Conservation (phyloP, 1,140 invertebrate genomes). For the Drosophila yakuba region DNA sequence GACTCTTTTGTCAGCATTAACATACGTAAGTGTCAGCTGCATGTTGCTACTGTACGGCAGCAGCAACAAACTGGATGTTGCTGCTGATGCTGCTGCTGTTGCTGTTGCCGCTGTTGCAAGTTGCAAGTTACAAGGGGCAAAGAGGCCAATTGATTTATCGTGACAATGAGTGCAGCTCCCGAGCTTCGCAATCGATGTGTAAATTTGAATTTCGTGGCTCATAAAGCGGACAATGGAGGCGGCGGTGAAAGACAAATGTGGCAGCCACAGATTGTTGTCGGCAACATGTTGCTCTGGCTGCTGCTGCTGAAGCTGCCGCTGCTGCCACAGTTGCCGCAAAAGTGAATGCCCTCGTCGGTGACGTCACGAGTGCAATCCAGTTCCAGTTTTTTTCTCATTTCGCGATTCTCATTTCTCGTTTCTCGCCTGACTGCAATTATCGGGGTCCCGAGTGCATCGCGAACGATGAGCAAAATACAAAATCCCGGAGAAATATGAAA, state of each 20-base stretch:
- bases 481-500: slow-evolving; percentile 80
- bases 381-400: slow-evolving; percentile 33
- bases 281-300: slow-evolving; percentile 65
- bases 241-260: slow-evolving; percentile 46
- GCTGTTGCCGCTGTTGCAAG: slow-evolving; percentile 7
- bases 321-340: slow-evolving; percentile 41
- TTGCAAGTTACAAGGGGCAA: slow-evolving; percentile 28
- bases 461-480: slow-evolving; percentile 80
- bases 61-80: slow-evolving; percentile 18
- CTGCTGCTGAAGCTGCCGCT: background rate
- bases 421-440: slow-evolving; percentile 43
- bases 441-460: slow-evolving; percentile 19
- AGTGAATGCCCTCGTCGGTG: slow-evolving; percentile 74
- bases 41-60: slow-evolving; percentile 70
- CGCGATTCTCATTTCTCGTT: background rate
- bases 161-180: slow-evolving; percentile 72
- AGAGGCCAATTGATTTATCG: slow-evolving; percentile 84
- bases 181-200: slow-evolving; percentile 71
- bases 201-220: slow-evolving; percentile 80
- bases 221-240: slow-evolving; percentile 72
- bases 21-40: slow-evolving; percentile 82
- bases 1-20: slow-evolving; percentile 83
- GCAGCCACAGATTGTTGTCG: slow-evolving; percentile 56
- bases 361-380: slow-evolving; percentile 63
- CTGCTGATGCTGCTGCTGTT: slow-evolving; percentile 6